These are phyloP conservation scores for Bruchidius siliquastri DNA, from an alignment of 2,888 invertebrate species.

Conservation along the genomic window DNA sequence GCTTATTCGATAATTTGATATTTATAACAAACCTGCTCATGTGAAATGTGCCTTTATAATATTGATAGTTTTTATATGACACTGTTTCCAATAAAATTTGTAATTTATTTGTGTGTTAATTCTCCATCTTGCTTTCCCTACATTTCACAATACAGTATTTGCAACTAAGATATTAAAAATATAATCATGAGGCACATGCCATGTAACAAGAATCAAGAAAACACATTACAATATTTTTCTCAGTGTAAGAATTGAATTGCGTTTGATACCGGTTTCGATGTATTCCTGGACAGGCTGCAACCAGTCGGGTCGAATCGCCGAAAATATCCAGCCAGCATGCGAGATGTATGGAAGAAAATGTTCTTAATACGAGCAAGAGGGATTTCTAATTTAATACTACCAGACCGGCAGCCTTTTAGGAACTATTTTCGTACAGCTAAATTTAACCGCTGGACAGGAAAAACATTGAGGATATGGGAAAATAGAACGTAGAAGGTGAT, in stretches of 20 bases:
- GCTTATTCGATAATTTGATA: not conserved
- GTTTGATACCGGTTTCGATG: too few relatives aligned
- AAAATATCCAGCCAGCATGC: not conserved
- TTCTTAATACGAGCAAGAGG: not conserved
- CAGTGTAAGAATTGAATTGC: too few relatives aligned
- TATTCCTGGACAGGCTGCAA: not conserved
- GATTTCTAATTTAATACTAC: not conserved
- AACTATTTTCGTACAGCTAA: not conserved
- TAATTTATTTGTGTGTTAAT: not conserved
- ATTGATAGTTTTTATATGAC: not conserved
- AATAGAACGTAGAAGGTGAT: not conserved
- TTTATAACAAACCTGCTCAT: not conserved
- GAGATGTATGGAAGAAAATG: not conserved
- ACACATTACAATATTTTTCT: too few relatives aligned
- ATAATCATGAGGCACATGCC: too few relatives aligned
- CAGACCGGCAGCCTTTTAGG: not conserved
- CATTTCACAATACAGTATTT: too few relatives aligned
- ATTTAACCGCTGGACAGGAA: not conserved
- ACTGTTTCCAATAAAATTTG: not conserved
- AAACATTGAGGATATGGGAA: not conserved
- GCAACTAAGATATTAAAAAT: too few relatives aligned
- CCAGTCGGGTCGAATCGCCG: not conserved
- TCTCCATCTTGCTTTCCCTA: too few relatives aligned
- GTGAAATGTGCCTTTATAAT: not conserved
- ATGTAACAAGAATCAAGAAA: too few relatives aligned